A percentile compares a stretch with the other conserved stretches of the same genome.
Evolutionary conservation across 2,797 vertebrate genomes (phyloP).

Genomic region (Scolopax rusticola): DNA sequence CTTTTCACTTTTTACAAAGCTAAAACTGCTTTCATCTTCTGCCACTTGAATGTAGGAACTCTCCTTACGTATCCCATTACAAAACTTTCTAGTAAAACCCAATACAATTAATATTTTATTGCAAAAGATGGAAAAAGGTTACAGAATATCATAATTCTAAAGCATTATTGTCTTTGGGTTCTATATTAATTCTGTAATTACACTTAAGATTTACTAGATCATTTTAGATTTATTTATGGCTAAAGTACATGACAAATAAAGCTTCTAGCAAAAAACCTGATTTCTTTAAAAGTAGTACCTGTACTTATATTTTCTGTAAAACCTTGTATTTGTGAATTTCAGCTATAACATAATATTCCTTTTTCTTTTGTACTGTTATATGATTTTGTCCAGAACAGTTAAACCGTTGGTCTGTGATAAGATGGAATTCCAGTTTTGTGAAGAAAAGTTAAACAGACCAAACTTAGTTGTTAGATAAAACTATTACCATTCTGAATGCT

Average conservation of each 20-base stretch:
- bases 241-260: conserved; percentile 2
- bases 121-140: background rate
- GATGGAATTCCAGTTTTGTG: conserved; percentile 81
- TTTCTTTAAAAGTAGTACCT: conserved; percentile 24
- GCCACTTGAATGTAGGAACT: background rate
- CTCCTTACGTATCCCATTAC: background rate
- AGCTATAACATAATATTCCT: conserved; percentile 65
- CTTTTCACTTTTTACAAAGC: background rate
- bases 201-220: background rate
- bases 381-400: conserved; percentile 85
- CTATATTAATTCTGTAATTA: background rate
- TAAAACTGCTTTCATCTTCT: background rate
- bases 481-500: conserved; percentile 75
- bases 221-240: background rate
- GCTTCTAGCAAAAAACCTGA: background rate
- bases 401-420: conserved; percentile 80
- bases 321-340: conserved; percentile 72
- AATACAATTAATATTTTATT: background rate
- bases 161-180: background rate
- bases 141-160: background rate
- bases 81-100: background rate
- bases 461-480: conserved; percentile 82
- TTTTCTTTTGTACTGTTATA: conserved; percentile 75
- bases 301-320: conserved; percentile 39
- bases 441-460: conserved; percentile 83